phyloP scores from a whole-genome alignment of 2,797 vertebrate genomes.

The Rhinichthys osculus region DNA sequence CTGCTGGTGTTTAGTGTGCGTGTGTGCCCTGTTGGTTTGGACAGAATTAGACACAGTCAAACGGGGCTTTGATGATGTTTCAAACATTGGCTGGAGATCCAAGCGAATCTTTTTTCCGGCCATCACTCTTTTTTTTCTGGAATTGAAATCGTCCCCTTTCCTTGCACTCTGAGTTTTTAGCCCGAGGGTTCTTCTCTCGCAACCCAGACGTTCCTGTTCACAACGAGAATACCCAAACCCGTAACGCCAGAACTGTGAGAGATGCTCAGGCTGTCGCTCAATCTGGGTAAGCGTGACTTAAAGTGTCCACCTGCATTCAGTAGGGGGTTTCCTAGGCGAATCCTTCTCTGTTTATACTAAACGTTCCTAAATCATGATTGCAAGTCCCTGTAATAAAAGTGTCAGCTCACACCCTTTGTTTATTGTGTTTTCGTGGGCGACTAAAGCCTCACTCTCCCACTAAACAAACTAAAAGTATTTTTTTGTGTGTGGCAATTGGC shows the following conservation, averaged over 20 bases:
- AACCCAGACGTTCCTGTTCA: conserved; percentile 17
- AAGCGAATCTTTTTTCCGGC: conserved; percentile 13
- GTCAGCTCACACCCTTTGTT: conserved; percentile 36
- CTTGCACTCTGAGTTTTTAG: background rate
- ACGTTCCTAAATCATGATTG: conserved; percentile 22
- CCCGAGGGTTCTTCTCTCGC: conserved; percentile 17
- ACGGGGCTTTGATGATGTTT: conserved; percentile 44
- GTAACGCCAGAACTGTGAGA: conserved; percentile 38
- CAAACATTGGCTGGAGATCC: conserved; percentile 48
- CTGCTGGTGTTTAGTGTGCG: conserved; percentile 36
- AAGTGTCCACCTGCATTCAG: conserved; percentile 14
- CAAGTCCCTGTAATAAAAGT: conserved; percentile 19
- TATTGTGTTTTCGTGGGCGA: conserved; percentile 26
- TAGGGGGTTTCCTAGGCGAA: conserved; percentile 6
- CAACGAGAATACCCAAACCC: conserved; percentile 36
- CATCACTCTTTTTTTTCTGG: background rate
- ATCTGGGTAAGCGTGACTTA: background rate
- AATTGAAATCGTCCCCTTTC: background rate
- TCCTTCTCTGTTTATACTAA: conserved; percentile 5
- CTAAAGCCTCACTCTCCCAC: conserved; percentile 15
- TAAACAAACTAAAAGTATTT: conserved; percentile 31
- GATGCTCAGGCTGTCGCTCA: background rate
- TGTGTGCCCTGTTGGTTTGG: conserved; percentile 41
- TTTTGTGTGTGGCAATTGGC: background rate
- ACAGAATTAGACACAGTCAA: conserved; percentile 41